Base-by-base conservation (phyloP, 2,797 vertebrate genomes). In the Tokudaia muenninki region DNA sequence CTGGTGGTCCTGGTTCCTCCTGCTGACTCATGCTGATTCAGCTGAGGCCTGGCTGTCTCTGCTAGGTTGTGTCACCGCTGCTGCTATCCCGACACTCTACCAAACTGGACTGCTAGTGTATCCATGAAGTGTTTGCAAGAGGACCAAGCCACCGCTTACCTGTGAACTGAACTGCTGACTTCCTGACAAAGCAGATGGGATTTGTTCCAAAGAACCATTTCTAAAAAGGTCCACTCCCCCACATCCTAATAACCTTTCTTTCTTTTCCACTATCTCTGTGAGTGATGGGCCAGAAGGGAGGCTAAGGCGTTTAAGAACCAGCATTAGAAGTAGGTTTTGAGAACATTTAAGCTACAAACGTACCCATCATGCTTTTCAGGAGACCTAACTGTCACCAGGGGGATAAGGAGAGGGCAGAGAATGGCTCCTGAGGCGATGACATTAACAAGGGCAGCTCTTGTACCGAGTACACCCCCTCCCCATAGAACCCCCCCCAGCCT, bases 381-480 rank as follows among this genome's bases (percentile, higher is more conserved):
- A 87, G 77, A 34, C 41, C 57, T 22, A 57, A 87, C 6, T 55
- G 93, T 72, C 24, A 2, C 24, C 50, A 1, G 4, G 1, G 31
- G 14, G 37, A 47, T 29, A 50, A 31, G 47, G n/a, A 47, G 59
- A 47, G 41, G 17, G 41, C 21, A 52, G 47, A 50, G 1, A 50
- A 12, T 24, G 26, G 10, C 84, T 55, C 2, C 0, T 88, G 67
- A 83, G 83, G 29, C 31, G 16, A 55, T 12, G 24, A 3, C 2
- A 3, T n/a, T 41, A 17, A 21, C 81, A 52, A 3, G 22, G 17
- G 29, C 8, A 77, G 4, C 31, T 75, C 52, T 47, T 0, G 21
- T 2, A 4, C 19, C 1, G 55, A 16, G 2, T 63, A 3, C 59
- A 22, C 0, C 34, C 19, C 79, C 12, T 41, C 41, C 41, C 41